phyloP scores from a whole-genome alignment of 1,140 invertebrate species.

The Polypedilum pembai region DNA sequence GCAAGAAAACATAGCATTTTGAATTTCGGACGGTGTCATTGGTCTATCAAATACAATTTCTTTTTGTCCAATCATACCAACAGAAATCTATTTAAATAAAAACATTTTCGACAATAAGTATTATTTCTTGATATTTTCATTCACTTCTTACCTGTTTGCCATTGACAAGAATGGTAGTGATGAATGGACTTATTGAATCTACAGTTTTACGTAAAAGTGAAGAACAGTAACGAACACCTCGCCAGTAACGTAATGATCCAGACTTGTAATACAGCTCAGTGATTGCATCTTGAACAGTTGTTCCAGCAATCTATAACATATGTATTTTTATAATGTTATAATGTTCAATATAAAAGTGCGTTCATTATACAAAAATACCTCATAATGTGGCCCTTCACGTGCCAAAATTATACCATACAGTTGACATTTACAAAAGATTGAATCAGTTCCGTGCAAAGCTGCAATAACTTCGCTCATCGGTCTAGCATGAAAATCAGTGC shows the following conservation, averaged over 20 bases:
- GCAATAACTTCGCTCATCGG: constrained; percentile 66
- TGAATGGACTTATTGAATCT: constrained; percentile 95
- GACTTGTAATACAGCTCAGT: constrained; percentile 77
- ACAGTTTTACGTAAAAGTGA: constrained; percentile 88
- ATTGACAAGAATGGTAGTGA: constrained; percentile 92
- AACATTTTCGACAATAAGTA: no score
- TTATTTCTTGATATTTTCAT: no score
- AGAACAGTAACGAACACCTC: constrained; percentile 88
- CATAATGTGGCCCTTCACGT: constrained; percentile 72
- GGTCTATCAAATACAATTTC: constrained; percentile 96
- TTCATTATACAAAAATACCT: constrained; percentile 48
- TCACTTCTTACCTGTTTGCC: constrained; percentile 76
- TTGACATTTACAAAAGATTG: constrained; percentile 71
- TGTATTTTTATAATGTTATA: background rate
- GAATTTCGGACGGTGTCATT: constrained; percentile 87
- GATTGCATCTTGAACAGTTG: constrained; percentile 63
- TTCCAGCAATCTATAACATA: constrained; percentile 44
- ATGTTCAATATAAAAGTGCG: no score
- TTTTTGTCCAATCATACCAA: constrained; percentile 88
- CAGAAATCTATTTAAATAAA: constrained; percentile 62
- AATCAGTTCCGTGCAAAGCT: constrained; percentile 58
- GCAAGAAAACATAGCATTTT: constrained; percentile 74
- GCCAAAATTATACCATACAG: constrained; percentile 77
- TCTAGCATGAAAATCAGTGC: constrained; percentile 44
- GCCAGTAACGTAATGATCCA: constrained; percentile 84